Evolutionary conservation across 2,113 vertebrate genomes (phyloP).

Genomic region (Regulus satrapa): DNA sequence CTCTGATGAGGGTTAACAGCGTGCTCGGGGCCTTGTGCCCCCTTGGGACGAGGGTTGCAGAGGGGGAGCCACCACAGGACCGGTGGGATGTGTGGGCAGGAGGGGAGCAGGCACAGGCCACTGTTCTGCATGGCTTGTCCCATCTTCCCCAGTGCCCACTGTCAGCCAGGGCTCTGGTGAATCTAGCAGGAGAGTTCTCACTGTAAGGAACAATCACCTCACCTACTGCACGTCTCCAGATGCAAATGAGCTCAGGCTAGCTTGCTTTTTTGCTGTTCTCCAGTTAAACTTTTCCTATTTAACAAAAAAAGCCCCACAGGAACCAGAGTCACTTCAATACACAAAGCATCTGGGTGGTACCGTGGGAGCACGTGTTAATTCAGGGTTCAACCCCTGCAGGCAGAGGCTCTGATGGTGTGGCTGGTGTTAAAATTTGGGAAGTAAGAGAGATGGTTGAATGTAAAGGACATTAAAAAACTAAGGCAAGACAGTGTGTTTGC

Average conservation of each 20-base stretch:
- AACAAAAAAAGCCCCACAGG: background rate
- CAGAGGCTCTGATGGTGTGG: background rate
- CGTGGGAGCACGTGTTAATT: background rate
- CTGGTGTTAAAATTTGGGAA: background rate
- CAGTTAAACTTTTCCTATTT: background rate
- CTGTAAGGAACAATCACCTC: background rate
- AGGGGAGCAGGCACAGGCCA: background rate
- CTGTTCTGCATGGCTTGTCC: accelerated
- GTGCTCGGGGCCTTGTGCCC: background rate
- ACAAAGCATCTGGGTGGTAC: background rate
- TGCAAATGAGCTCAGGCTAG: background rate
- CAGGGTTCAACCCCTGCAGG: background rate
- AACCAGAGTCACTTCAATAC: background rate
- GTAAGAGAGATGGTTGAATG: background rate
- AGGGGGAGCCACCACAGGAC: background rate
- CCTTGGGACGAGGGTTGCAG: background rate
- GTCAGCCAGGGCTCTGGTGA: background rate
- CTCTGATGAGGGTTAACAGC: background rate
- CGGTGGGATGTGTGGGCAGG: background rate
- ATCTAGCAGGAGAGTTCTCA: background rate
- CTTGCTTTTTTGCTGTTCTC: background rate
- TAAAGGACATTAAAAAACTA: background rate
- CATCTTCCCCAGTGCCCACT: accelerated
- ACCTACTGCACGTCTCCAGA: background rate
- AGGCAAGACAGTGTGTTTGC: background rate